Evolutionary conservation across 30 jellyfish, hydroid and myxozoan genomes (phyloP).

Genomic region (Aurelia aurita): DNA sequence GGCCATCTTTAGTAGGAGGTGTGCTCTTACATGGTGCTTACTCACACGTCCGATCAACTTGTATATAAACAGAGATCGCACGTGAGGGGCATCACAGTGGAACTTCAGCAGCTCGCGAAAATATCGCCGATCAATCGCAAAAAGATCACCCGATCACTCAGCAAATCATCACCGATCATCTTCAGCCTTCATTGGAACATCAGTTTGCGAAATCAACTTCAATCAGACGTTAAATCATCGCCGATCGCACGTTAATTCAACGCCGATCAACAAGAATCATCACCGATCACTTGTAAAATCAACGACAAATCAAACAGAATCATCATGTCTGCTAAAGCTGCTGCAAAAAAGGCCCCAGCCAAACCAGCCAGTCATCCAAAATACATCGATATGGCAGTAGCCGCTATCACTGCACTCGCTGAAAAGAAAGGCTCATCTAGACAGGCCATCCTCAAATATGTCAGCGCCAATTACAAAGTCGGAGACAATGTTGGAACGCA

Average conservation of each 20-base stretch:
- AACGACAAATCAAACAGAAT: neutral
- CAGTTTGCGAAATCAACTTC: no score
- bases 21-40: constrained; percentile 65
- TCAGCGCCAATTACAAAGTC: constrained; percentile 73
- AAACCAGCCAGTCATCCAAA: constrained; percentile 77
- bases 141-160: neutral
- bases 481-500: constrained; percentile 69
- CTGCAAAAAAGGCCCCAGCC: constrained; percentile 46
- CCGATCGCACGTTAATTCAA: neutral
- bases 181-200: no score
- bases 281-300: neutral
- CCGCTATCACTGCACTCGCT: constrained; percentile 76
- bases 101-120: neutral
- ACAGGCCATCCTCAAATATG: constrained; percentile 80
- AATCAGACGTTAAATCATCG: no score
- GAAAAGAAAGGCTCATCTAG: constrained; percentile 81
- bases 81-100: constrained; percentile 30
- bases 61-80: constrained; percentile 43
- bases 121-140: neutral
- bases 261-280: no score
- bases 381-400: constrained; percentile 78
- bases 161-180: neutral
- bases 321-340: constrained; percentile 34
- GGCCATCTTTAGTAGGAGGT: constrained; percentile 76
- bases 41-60: constrained; percentile 82